phyloP scores from a whole-genome alignment of 2,797 vertebrate species.

The Channallabes apus region DNA sequence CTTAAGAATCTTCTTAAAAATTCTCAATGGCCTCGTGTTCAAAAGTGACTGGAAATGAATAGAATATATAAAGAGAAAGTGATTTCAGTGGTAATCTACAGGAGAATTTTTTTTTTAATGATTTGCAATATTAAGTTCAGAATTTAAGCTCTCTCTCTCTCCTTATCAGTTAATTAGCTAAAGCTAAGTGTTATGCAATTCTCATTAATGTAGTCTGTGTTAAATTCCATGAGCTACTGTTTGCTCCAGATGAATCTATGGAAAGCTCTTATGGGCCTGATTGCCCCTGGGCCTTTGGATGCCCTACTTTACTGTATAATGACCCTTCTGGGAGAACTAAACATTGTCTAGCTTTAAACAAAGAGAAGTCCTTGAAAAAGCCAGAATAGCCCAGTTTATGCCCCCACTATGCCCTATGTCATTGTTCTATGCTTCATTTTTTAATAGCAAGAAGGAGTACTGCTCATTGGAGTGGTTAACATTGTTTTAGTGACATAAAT shows the following conservation, averaged over 20 bases:
- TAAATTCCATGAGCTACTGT: not conserved
- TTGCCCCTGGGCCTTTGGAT: slow-evolving; percentile 26
- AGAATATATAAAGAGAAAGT: not conserved
- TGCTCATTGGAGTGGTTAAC: slow-evolving; percentile 19
- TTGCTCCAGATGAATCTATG: slow-evolving; percentile 31
- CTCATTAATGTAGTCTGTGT: slow-evolving; percentile 29
- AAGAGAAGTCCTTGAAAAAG: slow-evolving; percentile 39
- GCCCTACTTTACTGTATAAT: slow-evolving; percentile 53
- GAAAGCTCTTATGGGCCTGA: slow-evolving; percentile 24
- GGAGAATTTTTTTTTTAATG: not conserved
- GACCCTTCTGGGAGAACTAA: slow-evolving; percentile 39
- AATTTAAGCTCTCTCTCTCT: not conserved
- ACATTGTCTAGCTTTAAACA: slow-evolving; percentile 50
- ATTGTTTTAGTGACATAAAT: slow-evolving; percentile 37
- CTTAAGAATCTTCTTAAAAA: not conserved
- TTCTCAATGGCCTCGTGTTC: not conserved
- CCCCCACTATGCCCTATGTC: slow-evolving; percentile 34
- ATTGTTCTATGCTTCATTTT: slow-evolving; percentile 46
- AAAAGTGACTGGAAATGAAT: not conserved
- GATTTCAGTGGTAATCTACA: not conserved
- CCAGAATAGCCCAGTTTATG: slow-evolving; percentile 46
- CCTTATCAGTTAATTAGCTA: slow-evolving; percentile 13
- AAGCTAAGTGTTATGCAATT: slow-evolving; percentile 2
- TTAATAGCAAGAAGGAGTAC: slow-evolving; percentile 42
- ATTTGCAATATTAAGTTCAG: not conserved